Evolutionary conservation across 2,113 vertebrate genomes (phyloP), one percentile per base, ranked within the genome.

Genomic region (Microtus montanus): DNA sequence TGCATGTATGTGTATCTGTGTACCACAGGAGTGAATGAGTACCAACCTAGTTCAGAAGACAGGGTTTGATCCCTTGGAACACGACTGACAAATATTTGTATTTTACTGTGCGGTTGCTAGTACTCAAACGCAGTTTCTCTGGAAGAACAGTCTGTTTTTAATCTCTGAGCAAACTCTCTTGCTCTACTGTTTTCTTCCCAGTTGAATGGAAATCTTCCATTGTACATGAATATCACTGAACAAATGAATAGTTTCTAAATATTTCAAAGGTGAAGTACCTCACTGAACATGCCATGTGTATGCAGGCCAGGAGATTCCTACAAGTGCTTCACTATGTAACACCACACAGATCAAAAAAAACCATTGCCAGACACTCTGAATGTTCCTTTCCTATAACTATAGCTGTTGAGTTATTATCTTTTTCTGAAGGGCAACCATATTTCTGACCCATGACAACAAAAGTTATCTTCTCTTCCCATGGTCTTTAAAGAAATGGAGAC

Each of bases 361-460:
- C 30, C 22, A 41, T 73, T 47, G 20, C 4, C 35, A 61, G 68
- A 44, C 52, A 71, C 19, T 2, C 11, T 35, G 10, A 61, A 52
- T 49, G 41, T 52, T 64, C 47, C 10, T 79, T 61, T 87, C 14
- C 19, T 49, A 11, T 22, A 35, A 0, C 2, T 1, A 17, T 19
- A 35, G 0, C 2, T 1, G 44, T 54, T 13, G 14, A 82, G 33
- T 83, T 20, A 47, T 3, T 38, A 44, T 64, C 1, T 0, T 0
- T 77, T 84, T 63, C 44, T 44, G 30, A 86, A 70, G 24, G 8
- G 2, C 33, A 79, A 49, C 24, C 3, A 20, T 22, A 30, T 47
- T 35, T 61, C 54, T 93, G 5, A 75, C 19, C 49, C n/a, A 68
- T 24, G 52, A 11, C 20, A 61, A 58, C 19, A 91, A 28, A 52